Conservation (phyloP, 1,140 invertebrate genomes). For the Drosophila albomicans region DNA sequence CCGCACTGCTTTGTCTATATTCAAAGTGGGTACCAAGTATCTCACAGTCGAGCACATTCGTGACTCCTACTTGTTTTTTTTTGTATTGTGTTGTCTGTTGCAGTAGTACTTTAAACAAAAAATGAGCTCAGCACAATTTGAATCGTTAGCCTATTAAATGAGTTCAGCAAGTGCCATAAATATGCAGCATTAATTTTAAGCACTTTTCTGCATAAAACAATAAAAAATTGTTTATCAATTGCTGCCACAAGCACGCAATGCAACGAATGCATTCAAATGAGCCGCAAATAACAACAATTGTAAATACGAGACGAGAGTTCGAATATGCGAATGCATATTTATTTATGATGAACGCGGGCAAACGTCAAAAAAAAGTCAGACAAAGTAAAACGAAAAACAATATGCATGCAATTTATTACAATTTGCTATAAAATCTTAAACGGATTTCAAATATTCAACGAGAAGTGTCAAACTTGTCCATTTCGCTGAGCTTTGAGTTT, state of each 20-base stretch:
- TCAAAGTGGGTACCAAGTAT: too few relatives aligned
- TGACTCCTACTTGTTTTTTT: neutral
- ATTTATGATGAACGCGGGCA: neutral
- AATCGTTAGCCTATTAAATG: conserved; percentile 22
- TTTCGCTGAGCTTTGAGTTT: conserved; percentile 1
- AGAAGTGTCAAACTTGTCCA: neutral
- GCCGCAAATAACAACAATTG: conserved; percentile 47
- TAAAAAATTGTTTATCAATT: conserved; percentile 47
- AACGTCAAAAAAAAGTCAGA: conserved; percentile 28
- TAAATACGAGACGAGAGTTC: conserved; percentile 10
- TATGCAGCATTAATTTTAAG: conserved; percentile 31
- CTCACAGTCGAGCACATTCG: too few relatives aligned
- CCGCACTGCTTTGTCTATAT: too few relatives aligned
- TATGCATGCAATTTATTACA: conserved; percentile 25
- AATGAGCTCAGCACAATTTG: conserved; percentile 5
- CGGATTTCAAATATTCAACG: conserved; percentile 12
- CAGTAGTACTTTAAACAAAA: neutral
- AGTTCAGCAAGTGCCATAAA: conserved; percentile 13
- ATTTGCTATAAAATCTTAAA: conserved; percentile 7
- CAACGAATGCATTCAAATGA: conserved; percentile 47
- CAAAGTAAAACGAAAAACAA: conserved; percentile 30
- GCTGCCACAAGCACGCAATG: conserved; percentile 41
- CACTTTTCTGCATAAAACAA: conserved; percentile 25
- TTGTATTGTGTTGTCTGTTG: neutral
- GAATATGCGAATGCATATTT: conserved; percentile 7